Evolutionary conservation across 2,797 vertebrate species (phyloP), one percentile per base, ranked within the genome.

Genomic region (Characodon lateralis): DNA sequence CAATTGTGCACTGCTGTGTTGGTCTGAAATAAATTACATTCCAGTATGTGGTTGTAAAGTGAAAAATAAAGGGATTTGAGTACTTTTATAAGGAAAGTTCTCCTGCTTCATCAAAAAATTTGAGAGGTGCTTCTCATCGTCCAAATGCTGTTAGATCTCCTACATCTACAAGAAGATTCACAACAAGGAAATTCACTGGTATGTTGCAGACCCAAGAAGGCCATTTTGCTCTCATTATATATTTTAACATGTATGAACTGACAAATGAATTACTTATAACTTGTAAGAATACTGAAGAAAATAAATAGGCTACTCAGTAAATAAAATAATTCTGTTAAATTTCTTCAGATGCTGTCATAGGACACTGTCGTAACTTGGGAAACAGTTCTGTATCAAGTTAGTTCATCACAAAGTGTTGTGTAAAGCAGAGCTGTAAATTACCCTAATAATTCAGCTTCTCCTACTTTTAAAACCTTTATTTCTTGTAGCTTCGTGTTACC

Each of bases 401-500:
- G 35, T 65, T 65, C 6, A 20, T 20, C 28, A 61, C 6, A 61
- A 61, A 61, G 6, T 18, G 59, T 31, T 18, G 16, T 18, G 26
- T 1, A 31, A 18, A 26, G 31, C 26, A 31, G 26, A 16, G 16
- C 13, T 0, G 6, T 26, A 61, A 61, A 16, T 31, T 61, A 22
- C 3, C 39, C 61, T 39, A 3, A 18, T 39, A 39, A 31, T 65
- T 65, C 31, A 20, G 61, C 18, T 65, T 35, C 8, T 41, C 8
- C 20, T 24, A 41, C 65, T 16, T 46, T 46, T 9, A 8, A 43
- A 68, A 46, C 10, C 8, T 26, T 77, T 43, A 50, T 24, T 53
- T 58, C 31, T 2, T 3, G 0, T 20, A 31, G 2, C 10, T 74
- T 1, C 18, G 8, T 12, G 95, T 95, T 73, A 99, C 98, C 98